Evolutionary conservation across 1,140 invertebrate genomes (phyloP).

Genomic region (Drosophila punjabiensis): DNA sequence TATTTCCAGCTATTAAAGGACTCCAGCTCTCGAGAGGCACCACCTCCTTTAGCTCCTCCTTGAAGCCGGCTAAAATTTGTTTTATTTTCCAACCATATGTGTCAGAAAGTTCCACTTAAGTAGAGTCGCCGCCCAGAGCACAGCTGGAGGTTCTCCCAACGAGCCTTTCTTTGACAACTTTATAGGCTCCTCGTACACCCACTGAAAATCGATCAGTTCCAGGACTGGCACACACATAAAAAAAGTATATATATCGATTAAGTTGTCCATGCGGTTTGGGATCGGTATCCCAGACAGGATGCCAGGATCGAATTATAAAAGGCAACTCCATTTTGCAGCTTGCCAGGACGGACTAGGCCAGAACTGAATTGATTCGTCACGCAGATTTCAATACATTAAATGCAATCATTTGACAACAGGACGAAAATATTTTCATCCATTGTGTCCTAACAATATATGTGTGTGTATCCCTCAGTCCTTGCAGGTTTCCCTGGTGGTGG

Average conservation of each 20-base stretch:
- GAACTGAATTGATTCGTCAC: conserved; percentile 79
- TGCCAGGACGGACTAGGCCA: conserved; percentile 28
- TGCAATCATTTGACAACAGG: conserved; percentile 85
- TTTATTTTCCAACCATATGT: conserved; percentile 45
- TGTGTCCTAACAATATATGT: conserved; percentile 77
- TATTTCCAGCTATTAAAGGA: conserved; percentile 24
- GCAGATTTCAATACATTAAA: conserved; percentile 85
- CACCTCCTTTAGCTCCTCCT: conserved; percentile 20
- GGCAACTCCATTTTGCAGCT: conserved; percentile 62
- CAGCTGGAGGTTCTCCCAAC: conserved; percentile 24
- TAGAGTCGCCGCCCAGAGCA: conserved; percentile 14
- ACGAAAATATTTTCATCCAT: conserved; percentile 85
- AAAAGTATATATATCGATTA: conserved; percentile 37
- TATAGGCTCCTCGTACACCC: conserved; percentile 32
- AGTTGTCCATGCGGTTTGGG: conserved; percentile 60
- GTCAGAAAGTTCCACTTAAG: conserved; percentile 44
- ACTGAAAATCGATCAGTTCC: conserved; percentile 52
- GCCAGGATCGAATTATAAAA: conserved; percentile 71
- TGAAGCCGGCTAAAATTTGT: conserved; percentile 13
- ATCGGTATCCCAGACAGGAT: conserved; percentile 59
- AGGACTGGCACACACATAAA: conserved; percentile 15
- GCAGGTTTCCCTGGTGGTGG: conserved; percentile 32
- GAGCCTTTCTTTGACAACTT: conserved; percentile 42
- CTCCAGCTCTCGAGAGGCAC: conserved; percentile 9
- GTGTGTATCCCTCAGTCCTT: neutral